phyloP scores from a whole-genome alignment of 1,140 invertebrate species.

The Metaphire vulgaris region DNA sequence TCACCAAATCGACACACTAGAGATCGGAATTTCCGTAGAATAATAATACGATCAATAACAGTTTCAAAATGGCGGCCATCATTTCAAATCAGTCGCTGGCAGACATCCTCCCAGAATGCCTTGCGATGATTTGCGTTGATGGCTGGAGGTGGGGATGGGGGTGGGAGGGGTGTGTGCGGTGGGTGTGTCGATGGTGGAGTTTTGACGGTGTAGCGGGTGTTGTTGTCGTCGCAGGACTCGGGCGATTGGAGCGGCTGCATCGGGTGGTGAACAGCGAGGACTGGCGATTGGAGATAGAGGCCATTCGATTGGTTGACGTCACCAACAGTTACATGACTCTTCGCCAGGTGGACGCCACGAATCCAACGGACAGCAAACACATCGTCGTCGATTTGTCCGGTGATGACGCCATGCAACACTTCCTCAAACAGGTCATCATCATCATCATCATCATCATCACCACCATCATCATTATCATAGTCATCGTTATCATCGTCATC shows the following conservation, averaged over 20 bases:
- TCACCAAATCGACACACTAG: too few relatives aligned
- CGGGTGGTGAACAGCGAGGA: slow-evolving; percentile 1
- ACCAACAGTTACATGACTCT: slow-evolving; percentile 17
- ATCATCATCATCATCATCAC: neutral
- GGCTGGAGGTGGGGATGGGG: too few relatives aligned
- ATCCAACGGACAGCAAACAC: slow-evolving; percentile 25
- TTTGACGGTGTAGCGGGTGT: too few relatives aligned
- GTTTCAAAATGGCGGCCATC: too few relatives aligned
- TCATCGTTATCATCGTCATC: neutral
- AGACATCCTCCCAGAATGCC: too few relatives aligned
- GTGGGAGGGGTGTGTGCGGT: too few relatives aligned
- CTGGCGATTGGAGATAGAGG: slow-evolving; percentile 4
- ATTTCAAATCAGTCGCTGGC: too few relatives aligned
- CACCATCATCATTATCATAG: neutral
- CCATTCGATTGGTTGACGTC: neutral
- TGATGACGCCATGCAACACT: slow-evolving; percentile 32
- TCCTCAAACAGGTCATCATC: slow-evolving; percentile 37
- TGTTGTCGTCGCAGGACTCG: too few relatives aligned
- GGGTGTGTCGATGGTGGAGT: too few relatives aligned
- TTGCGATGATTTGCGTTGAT: too few relatives aligned
- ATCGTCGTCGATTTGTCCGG: slow-evolving; percentile 41
- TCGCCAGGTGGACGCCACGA: slow-evolving; percentile 5
- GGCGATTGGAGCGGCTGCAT: slow-evolving; percentile 6
- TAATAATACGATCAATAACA: too few relatives aligned
- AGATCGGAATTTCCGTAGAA: too few relatives aligned